Conservation (phyloP, 2,113 vertebrate genomes). For the Zonotrichia leucophrys region DNA sequence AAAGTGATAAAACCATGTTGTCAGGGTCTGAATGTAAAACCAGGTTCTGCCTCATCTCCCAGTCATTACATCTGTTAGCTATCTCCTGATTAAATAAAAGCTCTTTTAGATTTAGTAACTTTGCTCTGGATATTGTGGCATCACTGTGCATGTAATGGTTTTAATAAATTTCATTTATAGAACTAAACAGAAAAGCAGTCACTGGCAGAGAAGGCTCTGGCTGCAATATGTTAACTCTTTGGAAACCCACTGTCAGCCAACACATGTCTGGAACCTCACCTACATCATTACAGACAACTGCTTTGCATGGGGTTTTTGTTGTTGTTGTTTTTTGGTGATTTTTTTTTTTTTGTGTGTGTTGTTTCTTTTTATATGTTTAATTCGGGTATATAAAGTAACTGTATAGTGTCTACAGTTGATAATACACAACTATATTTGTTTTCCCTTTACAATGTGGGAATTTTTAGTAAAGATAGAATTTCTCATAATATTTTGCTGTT, state of each 20-base stretch:
- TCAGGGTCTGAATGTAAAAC: constrained; percentile 22
- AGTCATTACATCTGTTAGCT: constrained; percentile 53
- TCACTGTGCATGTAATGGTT: constrained; percentile 65
- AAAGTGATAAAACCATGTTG: constrained; percentile 26
- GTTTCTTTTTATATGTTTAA: background rate
- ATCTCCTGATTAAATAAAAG: constrained; percentile 73
- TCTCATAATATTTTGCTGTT: background rate
- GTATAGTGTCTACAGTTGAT: background rate
- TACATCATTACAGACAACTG: background rate
- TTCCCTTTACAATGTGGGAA: background rate
- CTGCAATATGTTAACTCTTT: constrained; percentile 55
- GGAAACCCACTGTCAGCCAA: background rate
- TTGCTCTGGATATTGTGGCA: constrained; percentile 68
- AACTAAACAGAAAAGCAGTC: constrained; percentile 64
- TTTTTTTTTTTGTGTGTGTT: too few relatives aligned
- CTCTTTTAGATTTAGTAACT: constrained; percentile 65
- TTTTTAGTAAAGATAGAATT: background rate
- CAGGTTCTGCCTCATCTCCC: constrained; percentile 34
- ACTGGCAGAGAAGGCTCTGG: background rate
- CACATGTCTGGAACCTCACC: background rate
- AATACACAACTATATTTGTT: background rate
- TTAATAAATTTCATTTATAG: constrained; percentile 74
- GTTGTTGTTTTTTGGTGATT: background rate
- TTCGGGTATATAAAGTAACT: background rate
- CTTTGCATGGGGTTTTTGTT: background rate